A percentile compares a stretch with the other conserved stretches of the same genome.
phyloP scores from a whole-genome alignment of 2,888 invertebrate species.

The Ptilodon capucinus region DNA sequence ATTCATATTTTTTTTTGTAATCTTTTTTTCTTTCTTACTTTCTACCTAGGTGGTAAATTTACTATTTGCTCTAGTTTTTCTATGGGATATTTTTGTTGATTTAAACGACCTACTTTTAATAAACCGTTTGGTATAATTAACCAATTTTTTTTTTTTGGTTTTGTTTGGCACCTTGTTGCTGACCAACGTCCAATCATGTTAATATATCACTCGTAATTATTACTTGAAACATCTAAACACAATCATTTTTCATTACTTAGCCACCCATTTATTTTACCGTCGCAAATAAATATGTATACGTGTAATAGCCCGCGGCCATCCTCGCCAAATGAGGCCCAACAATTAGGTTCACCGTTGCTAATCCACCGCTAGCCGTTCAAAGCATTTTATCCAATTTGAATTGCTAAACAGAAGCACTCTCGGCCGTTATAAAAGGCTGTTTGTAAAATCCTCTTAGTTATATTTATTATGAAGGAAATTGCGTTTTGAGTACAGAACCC shows the following conservation, averaged over 20 bases:
- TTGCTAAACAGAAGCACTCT: constrained; percentile 45
- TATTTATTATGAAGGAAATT: constrained; percentile 47
- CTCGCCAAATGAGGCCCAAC: constrained; percentile 28
- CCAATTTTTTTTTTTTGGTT: no score
- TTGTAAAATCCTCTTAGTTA: constrained; percentile 37
- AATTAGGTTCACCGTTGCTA: constrained; percentile 40
- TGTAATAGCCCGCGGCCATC: constrained; percentile 1
- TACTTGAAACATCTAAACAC: background rate
- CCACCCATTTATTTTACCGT: background rate
- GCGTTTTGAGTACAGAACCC: constrained; percentile 29
- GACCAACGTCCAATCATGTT: no score
- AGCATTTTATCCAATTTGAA: constrained; percentile 44
- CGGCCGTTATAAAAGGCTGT: constrained; percentile 34
- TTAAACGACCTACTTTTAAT: no score
- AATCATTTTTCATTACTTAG: no score
- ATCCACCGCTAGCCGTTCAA: constrained; percentile 33
- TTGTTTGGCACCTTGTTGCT: no score
- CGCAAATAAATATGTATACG: constrained; percentile 7
- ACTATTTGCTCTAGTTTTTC: no score
- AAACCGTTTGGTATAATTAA: no score
- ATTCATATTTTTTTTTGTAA: no score
- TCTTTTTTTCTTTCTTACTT: no score
- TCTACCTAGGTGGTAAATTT: no score
- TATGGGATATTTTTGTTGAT: no score
- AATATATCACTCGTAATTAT: no score